Conservation (phyloP, 2,888 invertebrate species). For the Dryocosmus kuriphilus region DNA sequence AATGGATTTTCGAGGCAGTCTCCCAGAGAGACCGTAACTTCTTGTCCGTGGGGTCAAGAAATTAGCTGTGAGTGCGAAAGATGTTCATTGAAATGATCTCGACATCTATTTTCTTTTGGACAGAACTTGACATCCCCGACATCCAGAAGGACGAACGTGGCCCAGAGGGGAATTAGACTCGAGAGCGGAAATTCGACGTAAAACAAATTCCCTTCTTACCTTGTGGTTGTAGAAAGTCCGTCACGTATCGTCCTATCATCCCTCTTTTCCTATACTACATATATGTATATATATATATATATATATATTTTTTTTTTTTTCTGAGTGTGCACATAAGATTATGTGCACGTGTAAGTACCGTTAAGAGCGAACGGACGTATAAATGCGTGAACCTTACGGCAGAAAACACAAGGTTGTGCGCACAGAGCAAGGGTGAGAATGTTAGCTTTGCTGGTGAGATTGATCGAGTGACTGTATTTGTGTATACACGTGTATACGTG, state of each 20-base stretch:
- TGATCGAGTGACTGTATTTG: background rate
- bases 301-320: background rate
- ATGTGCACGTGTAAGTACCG: background rate
- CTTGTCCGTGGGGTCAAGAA: conserved; percentile 40
- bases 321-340: background rate
- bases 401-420: background rate
- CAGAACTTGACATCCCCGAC: background rate
- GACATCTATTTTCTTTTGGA: conserved; percentile 60
- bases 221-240: background rate
- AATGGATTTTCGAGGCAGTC: background rate
- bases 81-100: conserved; percentile 70
- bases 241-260: background rate
- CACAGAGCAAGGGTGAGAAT: conserved; percentile 5
- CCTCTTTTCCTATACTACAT: background rate
- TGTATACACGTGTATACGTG: background rate
- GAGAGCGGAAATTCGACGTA: conserved; percentile 70
- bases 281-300: background rate
- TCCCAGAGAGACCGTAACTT: background rate
- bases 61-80: conserved; percentile 66
- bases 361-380: background rate
- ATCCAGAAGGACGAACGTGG: conserved; percentile 52
- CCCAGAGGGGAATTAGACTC: conserved; percentile 72
- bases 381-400: conserved; percentile 4
- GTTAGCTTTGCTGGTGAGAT: conserved; percentile 1
- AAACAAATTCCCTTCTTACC: conserved; percentile 65